These are phyloP conservation scores for Strix aluco DNA, from an alignment of 2,113 vertebrate genomes.

Conservation along the genomic window DNA sequence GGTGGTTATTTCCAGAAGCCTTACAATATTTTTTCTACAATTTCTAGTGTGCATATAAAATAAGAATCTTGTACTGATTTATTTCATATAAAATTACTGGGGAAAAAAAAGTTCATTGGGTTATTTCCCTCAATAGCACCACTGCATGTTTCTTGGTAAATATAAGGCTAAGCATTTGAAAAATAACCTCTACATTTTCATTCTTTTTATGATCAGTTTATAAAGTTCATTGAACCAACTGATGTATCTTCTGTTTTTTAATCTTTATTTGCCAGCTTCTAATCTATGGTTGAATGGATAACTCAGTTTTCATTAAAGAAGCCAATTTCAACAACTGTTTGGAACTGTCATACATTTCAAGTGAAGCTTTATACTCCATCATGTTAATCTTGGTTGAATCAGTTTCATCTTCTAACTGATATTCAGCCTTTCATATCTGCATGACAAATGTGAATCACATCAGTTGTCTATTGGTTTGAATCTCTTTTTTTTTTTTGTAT, in stretches of 20 bases:
- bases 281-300: background rate
- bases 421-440: background rate
- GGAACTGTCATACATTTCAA: background rate
- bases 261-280: background rate
- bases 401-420: background rate
- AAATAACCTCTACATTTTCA: background rate
- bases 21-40: background rate
- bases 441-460: background rate
- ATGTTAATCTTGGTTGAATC: background rate
- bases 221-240: background rate
- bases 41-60: background rate
- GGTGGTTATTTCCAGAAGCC: background rate
- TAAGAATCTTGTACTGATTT: background rate
- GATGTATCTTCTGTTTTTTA: background rate
- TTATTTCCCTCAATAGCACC: background rate
- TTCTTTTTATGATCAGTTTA: background rate
- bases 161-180: background rate
- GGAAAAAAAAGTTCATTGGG: background rate
- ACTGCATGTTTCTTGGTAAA: background rate
- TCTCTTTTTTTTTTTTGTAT: background rate
- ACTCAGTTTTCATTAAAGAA: background rate
- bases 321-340: background rate
- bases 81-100: background rate
- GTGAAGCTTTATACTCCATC: background rate
- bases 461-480: background rate